A percentile compares a stretch with the other conserved stretches of the same genome.
These are phyloP conservation scores for Sarcophaga variegata DNA, from an alignment of 2,888 invertebrate species.

Conservation along the genomic window DNA sequence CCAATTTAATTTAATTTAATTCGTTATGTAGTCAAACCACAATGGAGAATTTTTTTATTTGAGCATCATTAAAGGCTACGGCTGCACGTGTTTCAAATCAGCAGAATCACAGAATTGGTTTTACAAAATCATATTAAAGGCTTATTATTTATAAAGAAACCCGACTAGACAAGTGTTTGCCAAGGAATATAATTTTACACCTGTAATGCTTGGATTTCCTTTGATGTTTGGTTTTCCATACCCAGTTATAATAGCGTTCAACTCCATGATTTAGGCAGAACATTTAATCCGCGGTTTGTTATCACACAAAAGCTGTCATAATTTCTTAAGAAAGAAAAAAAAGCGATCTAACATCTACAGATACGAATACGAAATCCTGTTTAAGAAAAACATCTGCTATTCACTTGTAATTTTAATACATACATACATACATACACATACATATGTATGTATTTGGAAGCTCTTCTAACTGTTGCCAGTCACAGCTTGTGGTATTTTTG, in stretches of 20 bases:
- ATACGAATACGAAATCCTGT: not conserved
- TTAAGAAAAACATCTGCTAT: not conserved
- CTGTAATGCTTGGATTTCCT: conserved; percentile 35
- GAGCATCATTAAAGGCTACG: conserved; percentile 1
- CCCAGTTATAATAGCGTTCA: not conserved
- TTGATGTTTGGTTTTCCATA: not conserved
- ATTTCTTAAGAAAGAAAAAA: not conserved
- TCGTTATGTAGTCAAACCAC: not conserved
- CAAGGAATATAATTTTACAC: not conserved
- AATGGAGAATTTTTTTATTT: not conserved
- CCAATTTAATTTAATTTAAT: not conserved
- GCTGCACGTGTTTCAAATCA: not conserved
- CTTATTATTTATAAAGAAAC: not conserved
- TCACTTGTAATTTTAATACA: not conserved
- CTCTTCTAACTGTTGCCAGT: not conserved
- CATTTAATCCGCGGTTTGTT: not conserved
- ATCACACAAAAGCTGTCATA: not conserved
- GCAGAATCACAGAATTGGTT: not conserved
- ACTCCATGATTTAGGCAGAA: conserved; percentile 25
- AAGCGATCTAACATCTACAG: not conserved
- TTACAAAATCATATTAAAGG: not conserved
- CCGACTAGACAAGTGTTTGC: not conserved
- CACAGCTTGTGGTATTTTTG: not conserved
- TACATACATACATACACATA: no score
- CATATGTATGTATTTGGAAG: no score